Evolutionary conservation across 2,888 invertebrate genomes (phyloP), one percentile per base, ranked within the genome.

Genomic region (Diachrysia chrysitis): DNA sequence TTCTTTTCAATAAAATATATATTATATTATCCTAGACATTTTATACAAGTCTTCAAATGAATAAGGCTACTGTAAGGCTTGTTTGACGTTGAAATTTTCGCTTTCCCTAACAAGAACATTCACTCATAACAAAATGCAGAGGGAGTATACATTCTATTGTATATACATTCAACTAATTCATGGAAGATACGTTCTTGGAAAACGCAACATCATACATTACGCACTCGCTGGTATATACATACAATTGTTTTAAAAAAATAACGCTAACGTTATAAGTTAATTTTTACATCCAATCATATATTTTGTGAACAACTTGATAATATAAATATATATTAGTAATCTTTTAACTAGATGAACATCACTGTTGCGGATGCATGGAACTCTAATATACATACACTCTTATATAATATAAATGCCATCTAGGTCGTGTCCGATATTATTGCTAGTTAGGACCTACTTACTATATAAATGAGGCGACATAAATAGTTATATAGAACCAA

Each of bases 341-440:
- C 46, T 72, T 75, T 68, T 65, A 80, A 69, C 81, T 85, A 83
- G 67, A 74, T 65, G 16, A 73, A 74, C 79, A 80, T 76, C 78
- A 71, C 71, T 61, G 74, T 60, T 58, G 21, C 59, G 69, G 78
- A 76, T 73, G 73, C 32, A 21, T 69, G 21, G 62, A 73, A 75
- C 66, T 70, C 69, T 57, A 73, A 75, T 75, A 76, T 73, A 83
- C 78, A 84, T 79, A 86, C 71, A 83, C 63, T 61, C 83, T 81
- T 80, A 82, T 80, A 79, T 79, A 73, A 85, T 83, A 87, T 90
- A 90, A 90, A 90, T 90, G 90, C 90, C 85, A 84, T 81, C 86
- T 85, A 86, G 57, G 69, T 77, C 73, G 73, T 76, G 79, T 82
- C 83, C 80, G 21, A 56, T 48, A 73, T 71, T 69, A 78, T 60